These are phyloP conservation scores for Drosophila eohydei DNA, from an alignment of 2,888 invertebrate species.

Conservation along the genomic window DNA sequence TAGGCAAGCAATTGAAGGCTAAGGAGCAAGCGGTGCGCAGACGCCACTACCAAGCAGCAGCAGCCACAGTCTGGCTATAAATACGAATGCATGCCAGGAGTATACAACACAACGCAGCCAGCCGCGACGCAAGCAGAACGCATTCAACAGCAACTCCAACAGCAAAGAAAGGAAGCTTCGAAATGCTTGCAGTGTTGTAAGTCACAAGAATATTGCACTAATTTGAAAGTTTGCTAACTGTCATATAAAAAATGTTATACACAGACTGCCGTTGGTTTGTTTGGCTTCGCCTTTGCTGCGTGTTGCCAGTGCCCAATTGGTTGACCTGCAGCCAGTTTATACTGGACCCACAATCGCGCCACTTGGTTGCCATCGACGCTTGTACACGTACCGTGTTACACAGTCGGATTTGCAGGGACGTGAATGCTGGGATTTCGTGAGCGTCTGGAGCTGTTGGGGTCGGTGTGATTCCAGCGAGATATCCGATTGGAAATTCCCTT, in stretches of 20 bases:
- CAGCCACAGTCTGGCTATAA: conserved; percentile 24
- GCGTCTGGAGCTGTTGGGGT: conserved; percentile 92
- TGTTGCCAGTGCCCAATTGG: conserved; percentile 57
- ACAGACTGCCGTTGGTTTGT: conserved; percentile 32
- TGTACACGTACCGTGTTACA: conserved; percentile 89
- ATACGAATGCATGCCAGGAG: conserved; percentile 18
- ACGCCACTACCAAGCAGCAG: conserved; percentile 9
- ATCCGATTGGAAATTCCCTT: conserved; percentile 95
- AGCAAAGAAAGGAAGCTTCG: background rate
- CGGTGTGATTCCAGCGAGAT: conserved; percentile 94
- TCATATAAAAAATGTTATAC: background rate
- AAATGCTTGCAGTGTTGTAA: conserved; percentile 42
- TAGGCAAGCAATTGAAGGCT: conserved; percentile 6
- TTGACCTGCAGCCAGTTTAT: conserved; percentile 80
- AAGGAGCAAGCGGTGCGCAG: conserved; percentile 31
- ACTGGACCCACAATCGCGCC: conserved; percentile 85
- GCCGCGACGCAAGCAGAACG: conserved; percentile 15
- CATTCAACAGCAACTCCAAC: background rate
- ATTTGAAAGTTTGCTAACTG: background rate
- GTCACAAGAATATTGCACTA: background rate
- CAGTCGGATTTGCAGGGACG: conserved; percentile 86
- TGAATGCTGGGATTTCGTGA: conserved; percentile 91
- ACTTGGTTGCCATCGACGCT: conserved; percentile 88
- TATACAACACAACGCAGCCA: conserved; percentile 23
- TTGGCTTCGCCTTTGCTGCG: conserved; percentile 25